Evolutionary conservation across 2,888 invertebrate genomes (phyloP), one percentile per base, ranked within the genome.

Genomic region (Drosophila conformis): DNA sequence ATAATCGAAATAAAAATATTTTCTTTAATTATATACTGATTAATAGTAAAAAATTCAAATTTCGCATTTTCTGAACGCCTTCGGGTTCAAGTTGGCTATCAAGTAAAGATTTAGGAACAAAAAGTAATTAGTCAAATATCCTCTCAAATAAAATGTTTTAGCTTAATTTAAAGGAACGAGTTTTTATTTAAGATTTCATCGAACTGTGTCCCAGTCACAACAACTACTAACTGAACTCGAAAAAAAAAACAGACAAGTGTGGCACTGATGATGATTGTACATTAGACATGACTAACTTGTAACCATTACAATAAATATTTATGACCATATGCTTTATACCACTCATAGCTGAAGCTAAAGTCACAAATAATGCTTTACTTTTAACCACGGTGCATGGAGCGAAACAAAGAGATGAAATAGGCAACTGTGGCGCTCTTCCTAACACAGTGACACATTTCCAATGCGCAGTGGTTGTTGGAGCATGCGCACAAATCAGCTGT

Each of bases 361-460:
- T 6, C 29, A 10, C 11, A 54, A 56, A 69, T 46, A 51, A 25
- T 61, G 33, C 21, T 25, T 21, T 29, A 4, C n/a, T 2, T 59
- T 63, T 6, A 58, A 81, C 87, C 84, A 85, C 85, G 62, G 84
- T 85, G 73, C 76, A 59, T 64, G 72, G 58, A 70, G 71, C 72
- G 27, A 61, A 75, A 54, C 72, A 80, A 68, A 60, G 78, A 64
- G 76, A 77, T 57, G 53, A 49, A 83, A 74, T 51, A 60, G 59
- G 60, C 60, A 42, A 51, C 52, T 53, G 57, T 33, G 56, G 60
- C 60, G 76, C 68, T 78, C 81, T 80, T 69, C 67, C 65, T 76
- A 88, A 68, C 87, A 85, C 82, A 85, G 82, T 85, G 89, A 85
- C 84, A 88, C 73, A 86, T 82, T 86, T 86, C 89, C 89, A 81